Evolutionary conservation across 2,797 vertebrate species (phyloP), one percentile per base, ranked within the genome.

Genomic region (Hirundo rustica): DNA sequence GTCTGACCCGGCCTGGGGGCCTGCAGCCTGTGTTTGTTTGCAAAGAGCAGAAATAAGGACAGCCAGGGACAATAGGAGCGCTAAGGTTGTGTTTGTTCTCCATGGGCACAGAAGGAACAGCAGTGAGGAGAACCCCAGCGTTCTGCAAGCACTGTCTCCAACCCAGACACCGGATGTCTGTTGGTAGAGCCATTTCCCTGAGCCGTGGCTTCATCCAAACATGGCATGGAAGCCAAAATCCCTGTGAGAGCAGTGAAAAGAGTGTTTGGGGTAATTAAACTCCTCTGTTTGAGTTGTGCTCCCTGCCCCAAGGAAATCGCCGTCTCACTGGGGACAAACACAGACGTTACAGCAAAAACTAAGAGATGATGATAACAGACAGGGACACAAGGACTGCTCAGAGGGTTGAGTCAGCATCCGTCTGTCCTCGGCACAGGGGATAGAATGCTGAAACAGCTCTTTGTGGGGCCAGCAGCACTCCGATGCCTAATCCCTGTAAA

Each of bases 281-380:
- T 58, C 42, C 85, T 85, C 34, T 18, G 54, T 36, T 27, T 51
- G 76, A 88, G 27, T 8, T 80, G 17, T 1, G 4, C 13, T 68
- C 42, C 58, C 27, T 75, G 42, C 61, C 61, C 75, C 29, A 65
- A 80, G 73, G 87, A 92, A 70, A 47, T 5, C 70, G 62, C 47
- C 25, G 2, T 65, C 45, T 88, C 45, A 50, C 4, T 2, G 0
- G 40, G 67, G 42, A 80, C 53, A 80, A 70, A 20, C 73, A 78
- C 21, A 50, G 78, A 85, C 30, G 32, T 42, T 47, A 51, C 44
- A 87, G 91, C 65, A 72, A 34, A 81, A 72, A 30, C 78, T 48
- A 7, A 57, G 81, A 54, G 66, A 11, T 86, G 84, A 86, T 80
- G 81, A 8, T 92, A 79, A 91, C 48, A 92, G 82, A 27, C 74